A percentile compares a stretch with the other conserved stretches of the same genome.
Evolutionary conservation across 2,797 vertebrate species (phyloP).

Genomic region (Centropyge bicolor): DNA sequence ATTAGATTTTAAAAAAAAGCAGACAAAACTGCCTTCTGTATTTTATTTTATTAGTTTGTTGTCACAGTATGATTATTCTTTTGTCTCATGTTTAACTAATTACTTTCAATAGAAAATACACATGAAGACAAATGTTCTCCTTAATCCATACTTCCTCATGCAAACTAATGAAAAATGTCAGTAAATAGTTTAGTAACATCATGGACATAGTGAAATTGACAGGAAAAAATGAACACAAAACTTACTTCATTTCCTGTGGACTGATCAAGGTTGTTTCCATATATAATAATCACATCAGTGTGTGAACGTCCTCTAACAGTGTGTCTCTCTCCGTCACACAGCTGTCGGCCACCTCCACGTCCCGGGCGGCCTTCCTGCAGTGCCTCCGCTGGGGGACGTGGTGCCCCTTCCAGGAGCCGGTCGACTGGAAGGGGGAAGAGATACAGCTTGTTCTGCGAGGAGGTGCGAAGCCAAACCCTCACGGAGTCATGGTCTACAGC

Average conservation of each 20-base stretch:
- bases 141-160: background rate
- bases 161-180: background rate
- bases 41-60: no score
- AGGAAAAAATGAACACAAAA: background rate
- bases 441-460: constrained; percentile 88
- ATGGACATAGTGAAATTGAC: background rate
- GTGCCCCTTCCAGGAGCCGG: constrained; percentile 79
- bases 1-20: no score
- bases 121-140: background rate
- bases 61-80: background rate
- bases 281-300: background rate
- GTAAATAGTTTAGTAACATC: background rate
- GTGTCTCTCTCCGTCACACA: constrained; percentile 67
- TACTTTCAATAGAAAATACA: background rate
- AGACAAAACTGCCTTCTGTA: background rate
- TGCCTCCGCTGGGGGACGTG: constrained; percentile 92
- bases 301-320: constrained; percentile 17
- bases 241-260: background rate
- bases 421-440: constrained; percentile 63
- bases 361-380: constrained; percentile 86
- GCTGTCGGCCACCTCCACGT: constrained; percentile 73
- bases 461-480: constrained; percentile 85
- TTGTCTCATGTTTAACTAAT: background rate
- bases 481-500: constrained; percentile 88
- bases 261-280: background rate